phyloP scores from a whole-genome alignment of 2,113 vertebrate genomes.

The Nettapus auritus region DNA sequence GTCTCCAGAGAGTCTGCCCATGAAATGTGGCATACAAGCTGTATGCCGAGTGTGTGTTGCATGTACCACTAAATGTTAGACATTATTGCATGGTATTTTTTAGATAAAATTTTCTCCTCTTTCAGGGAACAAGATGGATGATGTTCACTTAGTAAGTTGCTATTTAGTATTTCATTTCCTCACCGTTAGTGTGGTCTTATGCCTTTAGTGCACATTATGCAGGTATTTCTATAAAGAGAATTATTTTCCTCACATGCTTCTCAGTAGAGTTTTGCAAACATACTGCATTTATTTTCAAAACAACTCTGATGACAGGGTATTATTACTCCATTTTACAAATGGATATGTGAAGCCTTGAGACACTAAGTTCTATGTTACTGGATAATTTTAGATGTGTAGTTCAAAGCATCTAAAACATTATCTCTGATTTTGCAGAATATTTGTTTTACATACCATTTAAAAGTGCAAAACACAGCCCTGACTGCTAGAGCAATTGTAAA shows the following conservation, averaged over 20 bases:
- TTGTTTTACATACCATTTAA: background rate
- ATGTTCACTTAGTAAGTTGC: background rate
- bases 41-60: background rate
- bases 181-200: background rate
- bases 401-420: background rate
- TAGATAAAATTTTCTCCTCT: background rate
- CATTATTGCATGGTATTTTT: background rate
- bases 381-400: background rate
- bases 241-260: background rate
- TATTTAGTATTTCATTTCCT: background rate
- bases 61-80: background rate
- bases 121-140: background rate
- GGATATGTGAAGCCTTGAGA: background rate
- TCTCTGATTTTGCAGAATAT: background rate
- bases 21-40: background rate
- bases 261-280: background rate
- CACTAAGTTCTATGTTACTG: background rate
- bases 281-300: slow-evolving; percentile 12
- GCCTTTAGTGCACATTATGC: background rate
- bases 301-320: background rate
- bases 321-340: slow-evolving; percentile 13
- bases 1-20: background rate
- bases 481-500: background rate
- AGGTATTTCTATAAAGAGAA: background rate
- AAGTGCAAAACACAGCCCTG: background rate